Evolutionary conservation across 37 sponge, comb jelly and placozoan genomes (phyloP).

Genomic region (Crambe crambe): DNA sequence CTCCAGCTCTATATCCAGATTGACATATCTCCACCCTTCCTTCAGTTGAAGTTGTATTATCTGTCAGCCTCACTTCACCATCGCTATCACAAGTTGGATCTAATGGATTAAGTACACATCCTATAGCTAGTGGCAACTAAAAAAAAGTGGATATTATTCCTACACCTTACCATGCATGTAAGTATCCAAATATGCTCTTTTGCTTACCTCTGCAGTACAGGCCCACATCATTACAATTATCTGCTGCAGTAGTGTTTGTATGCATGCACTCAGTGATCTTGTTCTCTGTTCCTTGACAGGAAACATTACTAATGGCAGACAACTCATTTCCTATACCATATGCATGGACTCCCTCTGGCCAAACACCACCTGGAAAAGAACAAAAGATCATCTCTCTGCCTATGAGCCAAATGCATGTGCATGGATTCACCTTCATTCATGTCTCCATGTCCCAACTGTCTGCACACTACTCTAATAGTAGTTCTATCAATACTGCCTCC

Average conservation of each 20-base stretch:
- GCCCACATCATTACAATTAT: neutral
- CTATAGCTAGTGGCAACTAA: too few species aligned
- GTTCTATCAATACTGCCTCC: neutral
- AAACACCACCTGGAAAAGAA: neutral
- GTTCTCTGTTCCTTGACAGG: neutral
- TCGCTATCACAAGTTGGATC: too few species aligned
- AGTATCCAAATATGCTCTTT: too few species aligned
- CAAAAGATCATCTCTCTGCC: neutral
- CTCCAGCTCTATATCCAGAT: too few species aligned
- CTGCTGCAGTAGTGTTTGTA: neutral
- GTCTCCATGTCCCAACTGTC: conserved; percentile 21
- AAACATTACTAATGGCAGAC: neutral
- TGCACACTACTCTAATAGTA: conserved; percentile 31
- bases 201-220: neutral
- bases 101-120: too few species aligned
- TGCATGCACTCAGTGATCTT: neutral
- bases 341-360: too few species aligned
- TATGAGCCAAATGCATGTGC: neutral
- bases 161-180: too few species aligned
- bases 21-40: too few species aligned
- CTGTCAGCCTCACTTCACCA: too few species aligned
- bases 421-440: neutral
- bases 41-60: too few species aligned
- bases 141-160: too few species aligned
- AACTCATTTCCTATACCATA: neutral